Evolutionary conservation across 2,113 vertebrate species (phyloP).

Genomic region (Pelecanus crispus): DNA sequence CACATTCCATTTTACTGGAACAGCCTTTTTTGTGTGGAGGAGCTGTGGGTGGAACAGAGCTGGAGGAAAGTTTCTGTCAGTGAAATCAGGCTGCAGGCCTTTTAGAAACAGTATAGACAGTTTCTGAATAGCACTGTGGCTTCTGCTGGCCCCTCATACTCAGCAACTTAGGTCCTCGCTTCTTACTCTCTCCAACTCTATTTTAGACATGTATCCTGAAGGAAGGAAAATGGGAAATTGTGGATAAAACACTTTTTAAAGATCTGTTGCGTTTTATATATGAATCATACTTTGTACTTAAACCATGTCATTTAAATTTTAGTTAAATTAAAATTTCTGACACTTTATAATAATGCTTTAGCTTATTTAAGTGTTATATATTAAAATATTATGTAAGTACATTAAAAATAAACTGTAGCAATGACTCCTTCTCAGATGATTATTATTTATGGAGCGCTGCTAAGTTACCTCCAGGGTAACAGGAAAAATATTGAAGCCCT

Average conservation of each 20-base stretch:
- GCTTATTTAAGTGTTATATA: slow-evolving; percentile 25
- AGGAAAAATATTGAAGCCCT: slow-evolving; percentile 56
- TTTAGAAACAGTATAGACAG: neutral
- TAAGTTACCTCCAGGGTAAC: slow-evolving; percentile 68
- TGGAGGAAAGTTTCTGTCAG: slow-evolving; percentile 21
- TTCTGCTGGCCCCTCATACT: neutral
- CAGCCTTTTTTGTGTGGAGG: neutral
- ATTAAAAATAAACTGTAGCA: slow-evolving; percentile 61
- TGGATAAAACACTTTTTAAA: neutral
- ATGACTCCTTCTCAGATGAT: slow-evolving; percentile 52
- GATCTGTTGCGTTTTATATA: neutral
- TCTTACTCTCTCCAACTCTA: neutral
- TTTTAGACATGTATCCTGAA: neutral
- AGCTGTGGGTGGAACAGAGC: slow-evolving; percentile 40
- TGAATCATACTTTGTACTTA: neutral
- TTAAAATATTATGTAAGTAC: slow-evolving; percentile 56
- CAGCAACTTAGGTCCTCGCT: neutral
- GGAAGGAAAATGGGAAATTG: neutral
- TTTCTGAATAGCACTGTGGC: neutral
- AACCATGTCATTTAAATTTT: neutral
- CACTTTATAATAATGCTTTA: neutral
- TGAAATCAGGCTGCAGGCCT: neutral
- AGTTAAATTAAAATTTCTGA: neutral
- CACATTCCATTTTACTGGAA: neutral
- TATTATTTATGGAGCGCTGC: slow-evolving; percentile 65